phyloP scores from a whole-genome alignment of 2,113 vertebrate species.

The Megaceryle maxima region DNA sequence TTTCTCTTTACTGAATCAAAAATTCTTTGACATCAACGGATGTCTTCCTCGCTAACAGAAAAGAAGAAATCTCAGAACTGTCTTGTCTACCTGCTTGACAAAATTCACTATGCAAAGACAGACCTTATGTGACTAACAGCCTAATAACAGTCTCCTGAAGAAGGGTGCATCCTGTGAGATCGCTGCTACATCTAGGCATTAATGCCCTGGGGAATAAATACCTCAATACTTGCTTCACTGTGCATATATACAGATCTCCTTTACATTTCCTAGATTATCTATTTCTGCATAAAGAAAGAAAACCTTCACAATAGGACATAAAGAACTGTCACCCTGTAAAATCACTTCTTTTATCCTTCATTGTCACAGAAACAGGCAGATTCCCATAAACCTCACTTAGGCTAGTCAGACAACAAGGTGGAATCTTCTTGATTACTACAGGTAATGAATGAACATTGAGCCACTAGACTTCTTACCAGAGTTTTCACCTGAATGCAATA shows the following conservation, averaged over 20 bases:
- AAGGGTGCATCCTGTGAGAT: neutral
- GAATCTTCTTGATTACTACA: neutral
- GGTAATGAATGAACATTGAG: fast-evolving
- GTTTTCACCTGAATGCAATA: neutral
- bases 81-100: neutral
- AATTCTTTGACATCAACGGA: neutral
- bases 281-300: neutral
- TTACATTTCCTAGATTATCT: neutral
- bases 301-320: neutral
- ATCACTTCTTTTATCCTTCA: neutral
- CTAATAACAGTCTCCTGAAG: neutral
- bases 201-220: neutral
- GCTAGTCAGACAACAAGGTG: neutral
- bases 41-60: neutral
- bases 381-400: neutral
- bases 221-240: neutral
- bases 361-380: neutral
- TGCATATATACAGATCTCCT: fast-evolving
- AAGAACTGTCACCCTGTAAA: neutral
- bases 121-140: neutral
- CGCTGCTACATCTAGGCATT: neutral
- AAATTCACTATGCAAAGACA: neutral
- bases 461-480: neutral
- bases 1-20: neutral
- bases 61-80: neutral